Conservation (phyloP, 2,113 vertebrate genomes). For the Periophthalmus modestus region DNA sequence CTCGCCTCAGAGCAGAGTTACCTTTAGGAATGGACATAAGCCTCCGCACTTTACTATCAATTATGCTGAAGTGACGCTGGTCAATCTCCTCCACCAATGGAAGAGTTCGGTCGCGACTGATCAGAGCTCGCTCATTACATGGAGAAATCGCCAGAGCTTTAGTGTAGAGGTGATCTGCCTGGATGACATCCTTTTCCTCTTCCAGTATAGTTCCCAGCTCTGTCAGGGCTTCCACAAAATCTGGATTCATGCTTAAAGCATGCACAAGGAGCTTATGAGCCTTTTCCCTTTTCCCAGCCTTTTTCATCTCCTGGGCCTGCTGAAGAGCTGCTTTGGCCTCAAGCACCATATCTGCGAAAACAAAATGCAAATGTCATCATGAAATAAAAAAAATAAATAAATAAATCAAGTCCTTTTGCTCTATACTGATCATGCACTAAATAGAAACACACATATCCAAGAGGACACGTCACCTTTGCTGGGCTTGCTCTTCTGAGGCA, state of each 20-base stretch:
- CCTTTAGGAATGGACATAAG: constrained; percentile 97
- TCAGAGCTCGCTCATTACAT: constrained; percentile 86
- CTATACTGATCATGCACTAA: neutral
- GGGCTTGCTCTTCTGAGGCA: constrained; percentile 81
- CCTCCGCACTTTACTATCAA: constrained; percentile 92
- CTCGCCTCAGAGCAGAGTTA: constrained; percentile 87
- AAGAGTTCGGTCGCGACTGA: constrained; percentile 88
- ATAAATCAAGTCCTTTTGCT: too few species aligned
- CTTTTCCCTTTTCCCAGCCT: constrained; percentile 89
- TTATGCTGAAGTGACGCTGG: constrained; percentile 90
- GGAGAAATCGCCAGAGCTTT: constrained; percentile 90
- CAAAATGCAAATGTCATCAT: constrained; percentile 6
- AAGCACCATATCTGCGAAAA: constrained; percentile 80
- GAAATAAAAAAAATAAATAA: too few species aligned
- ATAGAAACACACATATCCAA: neutral
- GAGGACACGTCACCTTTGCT: constrained; percentile 77
- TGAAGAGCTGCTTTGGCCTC: constrained; percentile 90
- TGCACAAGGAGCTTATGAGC: constrained; percentile 92
- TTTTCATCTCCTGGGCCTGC: constrained; percentile 95
- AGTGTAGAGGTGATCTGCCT: constrained; percentile 92
- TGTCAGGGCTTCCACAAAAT: constrained; percentile 89
- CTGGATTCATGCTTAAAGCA: constrained; percentile 90
- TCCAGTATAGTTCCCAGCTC: constrained; percentile 94
- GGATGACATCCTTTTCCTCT: constrained; percentile 94
- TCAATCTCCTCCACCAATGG: constrained; percentile 96